Evolutionary conservation across 2,888 invertebrate genomes (phyloP), one percentile per base, ranked within the genome.

Genomic region (Amphipoea lucens): DNA sequence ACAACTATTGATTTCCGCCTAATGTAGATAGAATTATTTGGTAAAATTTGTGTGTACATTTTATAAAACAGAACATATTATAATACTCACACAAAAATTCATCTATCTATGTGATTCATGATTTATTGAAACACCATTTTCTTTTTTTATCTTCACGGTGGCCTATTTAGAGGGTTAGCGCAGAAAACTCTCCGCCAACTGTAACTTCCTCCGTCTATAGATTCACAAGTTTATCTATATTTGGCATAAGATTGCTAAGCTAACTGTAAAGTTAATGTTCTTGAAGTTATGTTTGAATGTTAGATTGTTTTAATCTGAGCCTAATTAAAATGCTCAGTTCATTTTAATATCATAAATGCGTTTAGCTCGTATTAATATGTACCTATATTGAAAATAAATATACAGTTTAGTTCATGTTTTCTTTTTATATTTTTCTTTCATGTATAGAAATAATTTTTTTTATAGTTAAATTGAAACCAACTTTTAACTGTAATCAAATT

Each of bases 161-260:
- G 29, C 29, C 67, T 62, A 48, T 23, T 29, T 36, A n/a, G 60
- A 42, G 48, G 48, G 62, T 17, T 54, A 51, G 40, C 14, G n/a
- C 42, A 74, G 63, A 72, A 45, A 77, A 65, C 67, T 65, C 69
- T 60, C 14, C 11, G 14, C 57, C 40, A 45, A 60, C 54, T 70
- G 72, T 73, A 83, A 77, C 81, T 81, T 84, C 72, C 57, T 51
- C 51, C 42, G 54, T 74, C 42, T 71, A 67, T 51, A 57, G 60
- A 69, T 73, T 78, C 67, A 29, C 57, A 67, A 74, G 74, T 79
- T 65, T 71, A 29, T 63, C 60, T 60, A 73, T 65, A 51, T 69
- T 68, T 42, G 45, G 40, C 29, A 42, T 51, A 69, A 54, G 69
- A 79, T 48, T 71, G 29, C 48, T 36, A 40, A 48, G 62, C 29